Base-by-base conservation (phyloP, 2,797 vertebrate species). In the Botia almorhae region DNA sequence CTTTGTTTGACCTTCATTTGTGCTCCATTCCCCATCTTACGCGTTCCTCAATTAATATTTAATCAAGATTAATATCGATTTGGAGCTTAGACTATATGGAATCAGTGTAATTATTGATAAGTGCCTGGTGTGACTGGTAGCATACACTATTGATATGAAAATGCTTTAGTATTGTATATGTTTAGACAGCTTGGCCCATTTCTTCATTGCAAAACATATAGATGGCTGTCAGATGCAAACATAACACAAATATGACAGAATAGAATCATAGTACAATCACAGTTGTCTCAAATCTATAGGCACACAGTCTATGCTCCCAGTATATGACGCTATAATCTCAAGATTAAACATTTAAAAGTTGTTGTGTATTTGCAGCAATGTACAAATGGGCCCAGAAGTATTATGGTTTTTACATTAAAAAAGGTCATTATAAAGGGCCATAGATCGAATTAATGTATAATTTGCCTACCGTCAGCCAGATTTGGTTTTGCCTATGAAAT, bases 31-130 rank as follows among this genome's bases (percentile, higher is more conserved):
- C 79, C 17, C 48, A 14, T 76, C 71, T 80, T 69, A 67, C 68
- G 78, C 90, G 76, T 67, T 81, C 46, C 36, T 8, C 23, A 73
- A 88, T 92, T 63, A 89, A 91, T 92, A 89, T 89, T 90, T 89
- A 88, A 91, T 77, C 12, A 73, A 68, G 71, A 60, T 87, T 89
- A 82, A 88, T 87, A 85, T 84, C 71, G 83, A 87, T 88, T 79
- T 84, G 75, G 76, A 77, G 78, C 63, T 64, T 48, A 12, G 73
- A 76, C 36, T 68, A 75, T 74, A 85, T 65, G 73, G 70, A 88
- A 90, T 92, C 90, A 76, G 87, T 93, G 77, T 84, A 76, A 88
- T 89, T 80, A 80, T 26, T 75, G 83, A 88, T 87, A 89, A 90
- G 87, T 84, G 87, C 83, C 84, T 82, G 83, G 83, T 78, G 86